Evolutionary conservation across 2,888 invertebrate genomes (phyloP).

Genomic region (Notodonta ziczac): DNA sequence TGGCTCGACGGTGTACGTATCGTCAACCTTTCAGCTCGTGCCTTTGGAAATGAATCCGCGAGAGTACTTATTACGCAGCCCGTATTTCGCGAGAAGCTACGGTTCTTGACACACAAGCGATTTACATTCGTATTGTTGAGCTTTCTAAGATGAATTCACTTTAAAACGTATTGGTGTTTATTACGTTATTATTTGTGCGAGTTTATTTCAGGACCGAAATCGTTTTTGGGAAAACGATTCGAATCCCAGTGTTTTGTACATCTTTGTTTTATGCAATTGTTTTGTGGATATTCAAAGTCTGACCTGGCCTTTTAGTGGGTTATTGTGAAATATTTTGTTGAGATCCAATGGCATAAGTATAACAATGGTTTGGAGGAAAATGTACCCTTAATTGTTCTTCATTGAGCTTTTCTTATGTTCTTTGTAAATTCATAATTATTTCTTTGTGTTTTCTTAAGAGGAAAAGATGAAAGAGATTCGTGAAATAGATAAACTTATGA

Average conservation of each 20-base stretch:
- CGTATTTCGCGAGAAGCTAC: conserved; percentile 37
- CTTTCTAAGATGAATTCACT: conserved; percentile 44
- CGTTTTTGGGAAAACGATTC: conserved; percentile 59
- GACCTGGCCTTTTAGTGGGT: conserved; percentile 25
- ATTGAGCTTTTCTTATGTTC: neutral
- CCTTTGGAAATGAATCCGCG: conserved; percentile 46
- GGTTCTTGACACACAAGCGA: conserved; percentile 30
- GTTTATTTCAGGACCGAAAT: conserved; percentile 48
- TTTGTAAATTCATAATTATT: neutral
- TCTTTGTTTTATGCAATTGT: conserved; percentile 47
- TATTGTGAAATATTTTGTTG: conserved; percentile 25
- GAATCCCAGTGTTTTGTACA: conserved; percentile 47
- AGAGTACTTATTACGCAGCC: conserved; percentile 52
- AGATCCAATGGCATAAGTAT: conserved; percentile 5
- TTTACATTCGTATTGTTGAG: conserved; percentile 49
- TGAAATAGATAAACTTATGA: no score
- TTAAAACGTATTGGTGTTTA: conserved; percentile 30
- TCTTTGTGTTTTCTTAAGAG: neutral
- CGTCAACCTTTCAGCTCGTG: conserved; percentile 50
- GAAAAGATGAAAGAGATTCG: neutral
- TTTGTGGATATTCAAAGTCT: conserved; percentile 27
- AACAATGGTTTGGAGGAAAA: conserved; percentile 1
- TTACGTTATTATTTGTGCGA: conserved; percentile 18
- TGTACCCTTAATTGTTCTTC: neutral
- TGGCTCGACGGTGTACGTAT: conserved; percentile 43